phyloP scores from a whole-genome alignment of 1,140 invertebrate genomes.

The Platyscapa corneri region DNA sequence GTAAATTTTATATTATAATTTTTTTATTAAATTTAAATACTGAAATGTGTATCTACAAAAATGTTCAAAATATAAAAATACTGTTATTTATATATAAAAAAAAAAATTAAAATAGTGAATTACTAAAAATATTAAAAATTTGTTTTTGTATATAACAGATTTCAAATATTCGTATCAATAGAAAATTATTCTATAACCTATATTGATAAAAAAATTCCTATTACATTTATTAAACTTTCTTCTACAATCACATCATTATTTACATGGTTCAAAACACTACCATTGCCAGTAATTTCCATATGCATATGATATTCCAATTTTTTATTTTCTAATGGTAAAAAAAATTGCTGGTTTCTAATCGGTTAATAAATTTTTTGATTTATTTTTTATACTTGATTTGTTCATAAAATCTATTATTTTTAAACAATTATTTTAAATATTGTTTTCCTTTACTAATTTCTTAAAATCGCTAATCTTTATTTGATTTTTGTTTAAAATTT shows the following conservation, averaged over 20 bases:
- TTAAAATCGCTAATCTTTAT: background rate
- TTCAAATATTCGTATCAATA: too few species aligned
- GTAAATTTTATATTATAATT: background rate
- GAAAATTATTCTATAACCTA: too few species aligned
- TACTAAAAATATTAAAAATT: too few species aligned
- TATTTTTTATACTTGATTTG: conserved; percentile 9
- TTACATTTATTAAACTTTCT: conserved; percentile 18
- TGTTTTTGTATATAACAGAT: too few species aligned
- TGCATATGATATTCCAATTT: background rate
- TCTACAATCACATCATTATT: background rate
- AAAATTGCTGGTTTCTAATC: background rate
- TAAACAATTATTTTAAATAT: background rate
- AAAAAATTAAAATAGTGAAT: too few species aligned
- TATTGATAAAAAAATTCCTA: background rate
- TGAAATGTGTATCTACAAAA: too few species aligned
- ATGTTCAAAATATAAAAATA: background rate
- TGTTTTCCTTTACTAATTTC: background rate
- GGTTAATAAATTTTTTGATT: conserved; percentile 1
- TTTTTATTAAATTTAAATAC: too few species aligned
- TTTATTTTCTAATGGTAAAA: conserved; percentile 18
- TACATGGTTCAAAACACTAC: background rate
- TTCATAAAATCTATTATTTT: too few species aligned
- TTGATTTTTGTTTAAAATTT: background rate
- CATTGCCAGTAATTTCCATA: background rate
- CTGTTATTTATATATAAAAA: background rate